Conservation (phyloP, 2,888 invertebrate species). For the Philopedon plagiatum region DNA sequence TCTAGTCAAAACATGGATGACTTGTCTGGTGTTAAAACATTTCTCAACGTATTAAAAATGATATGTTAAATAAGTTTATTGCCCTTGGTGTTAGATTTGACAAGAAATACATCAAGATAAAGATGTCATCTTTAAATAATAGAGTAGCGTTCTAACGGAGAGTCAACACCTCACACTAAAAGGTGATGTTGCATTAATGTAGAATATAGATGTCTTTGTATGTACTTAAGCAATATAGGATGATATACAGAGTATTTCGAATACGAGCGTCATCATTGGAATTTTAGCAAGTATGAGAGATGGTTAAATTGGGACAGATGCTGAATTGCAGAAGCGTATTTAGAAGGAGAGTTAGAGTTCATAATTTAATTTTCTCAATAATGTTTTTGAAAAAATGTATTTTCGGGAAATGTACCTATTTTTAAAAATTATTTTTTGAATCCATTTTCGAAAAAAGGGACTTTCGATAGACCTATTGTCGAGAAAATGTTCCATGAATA, state of each 20-base stretch:
- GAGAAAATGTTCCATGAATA: no score
- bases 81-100: slow-evolving; percentile 22
- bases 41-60: not conserved
- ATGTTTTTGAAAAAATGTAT: no score
- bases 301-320: no score
- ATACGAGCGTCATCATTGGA: no score
- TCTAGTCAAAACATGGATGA: not conserved
- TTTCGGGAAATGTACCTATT: no score
- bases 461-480: no score
- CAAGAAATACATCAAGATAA: slow-evolving; percentile 36
- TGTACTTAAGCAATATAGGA: not conserved
- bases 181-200: not conserved
- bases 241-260: not conserved
- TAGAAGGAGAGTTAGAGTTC: no score
- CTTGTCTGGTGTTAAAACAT: not conserved
- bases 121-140: slow-evolving; percentile 40
- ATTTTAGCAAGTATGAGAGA: no score
- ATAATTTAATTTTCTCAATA: no score
- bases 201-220: not conserved
- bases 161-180: slow-evolving; percentile 24
- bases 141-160: slow-evolving; percentile 15
- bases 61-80: slow-evolving; percentile 26
- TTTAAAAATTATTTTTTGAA: no score
- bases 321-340: no score
- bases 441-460: no score